These are phyloP conservation scores for Ophioninae sp. DNA, from an alignment of 2,888 invertebrate genomes.

Conservation along the genomic window DNA sequence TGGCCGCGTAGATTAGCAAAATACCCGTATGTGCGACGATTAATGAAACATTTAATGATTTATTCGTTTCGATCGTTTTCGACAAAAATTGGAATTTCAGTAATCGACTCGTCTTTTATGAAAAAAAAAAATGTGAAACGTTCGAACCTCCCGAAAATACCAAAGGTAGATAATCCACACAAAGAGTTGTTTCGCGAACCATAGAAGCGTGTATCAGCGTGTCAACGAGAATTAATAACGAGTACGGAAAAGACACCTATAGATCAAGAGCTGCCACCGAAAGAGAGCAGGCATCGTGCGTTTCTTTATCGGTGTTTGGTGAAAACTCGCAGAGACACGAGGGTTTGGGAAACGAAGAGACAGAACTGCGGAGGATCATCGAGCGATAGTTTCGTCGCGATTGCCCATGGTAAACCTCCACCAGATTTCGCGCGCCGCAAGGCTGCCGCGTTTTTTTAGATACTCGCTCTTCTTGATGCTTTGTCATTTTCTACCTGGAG, in stretches of 20 bases:
- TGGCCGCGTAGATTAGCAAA: no score
- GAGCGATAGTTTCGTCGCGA: conserved; percentile 29
- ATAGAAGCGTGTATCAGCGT: conserved; percentile 44
- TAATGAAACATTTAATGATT: neutral
- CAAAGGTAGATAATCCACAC: neutral
- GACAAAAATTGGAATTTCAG: neutral
- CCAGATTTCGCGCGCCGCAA: conserved; percentile 53
- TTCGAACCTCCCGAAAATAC: neutral
- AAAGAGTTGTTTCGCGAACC: conserved; percentile 11
- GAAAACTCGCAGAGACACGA: conserved; percentile 15
- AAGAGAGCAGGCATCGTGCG: conserved; percentile 28
- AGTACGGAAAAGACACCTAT: conserved; percentile 34
- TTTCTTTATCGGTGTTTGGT: conserved; percentile 10
- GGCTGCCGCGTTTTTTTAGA: conserved; percentile 21
- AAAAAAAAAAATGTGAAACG: neutral
- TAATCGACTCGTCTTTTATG: neutral
- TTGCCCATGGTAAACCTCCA: conserved; percentile 68
- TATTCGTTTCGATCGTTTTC: neutral
- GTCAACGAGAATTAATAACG: conserved; percentile 41
- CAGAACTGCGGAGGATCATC: conserved; percentile 24
- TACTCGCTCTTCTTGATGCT: conserved; percentile 10
- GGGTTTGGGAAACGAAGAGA: neutral
- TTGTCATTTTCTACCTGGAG: conserved; percentile 79
- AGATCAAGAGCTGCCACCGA: conserved; percentile 61
- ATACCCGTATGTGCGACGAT: no score